Evolutionary conservation across 2,888 invertebrate genomes (phyloP).

Genomic region (Eupithecia vulgata): DNA sequence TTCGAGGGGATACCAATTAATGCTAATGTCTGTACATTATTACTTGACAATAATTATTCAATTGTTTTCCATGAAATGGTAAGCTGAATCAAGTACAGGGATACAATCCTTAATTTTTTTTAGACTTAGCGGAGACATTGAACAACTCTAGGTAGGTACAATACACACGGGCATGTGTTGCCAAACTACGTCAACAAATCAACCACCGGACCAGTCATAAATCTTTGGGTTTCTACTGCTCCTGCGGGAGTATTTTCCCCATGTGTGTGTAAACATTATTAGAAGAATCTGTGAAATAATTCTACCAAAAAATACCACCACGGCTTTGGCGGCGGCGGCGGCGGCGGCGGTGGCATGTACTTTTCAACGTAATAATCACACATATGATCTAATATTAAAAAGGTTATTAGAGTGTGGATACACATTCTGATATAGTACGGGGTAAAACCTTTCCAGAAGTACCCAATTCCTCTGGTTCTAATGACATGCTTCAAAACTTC

Average conservation of each 20-base stretch:
- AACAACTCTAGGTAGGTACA: too few relatives aligned
- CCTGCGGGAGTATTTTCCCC: neutral
- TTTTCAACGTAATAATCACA: slow-evolving; percentile 84
- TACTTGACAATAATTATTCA: neutral
- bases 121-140: too few relatives aligned
- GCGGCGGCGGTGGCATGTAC: neutral
- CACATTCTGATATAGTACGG: slow-evolving; percentile 96
- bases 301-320: neutral
- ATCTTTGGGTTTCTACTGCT: neutral
- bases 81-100: neutral
- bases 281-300: neutral
- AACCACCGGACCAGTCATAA: neutral
- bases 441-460: slow-evolving; percentile 97
- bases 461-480: slow-evolving; percentile 91
- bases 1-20: too few relatives aligned
- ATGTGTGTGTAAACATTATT: neutral
- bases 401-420: slow-evolving; percentile 96
- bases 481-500: slow-evolving; percentile 91
- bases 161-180: neutral
- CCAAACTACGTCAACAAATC: neutral
- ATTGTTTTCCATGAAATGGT: neutral
- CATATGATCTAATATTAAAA: slow-evolving; percentile 95
- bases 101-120: neutral
- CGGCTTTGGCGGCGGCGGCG: neutral
- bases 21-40: too few relatives aligned